Evolutionary conservation across 1,140 invertebrate species (phyloP), one percentile per base, ranked within the genome.

Genomic region (Paralvinella palmiformis): DNA sequence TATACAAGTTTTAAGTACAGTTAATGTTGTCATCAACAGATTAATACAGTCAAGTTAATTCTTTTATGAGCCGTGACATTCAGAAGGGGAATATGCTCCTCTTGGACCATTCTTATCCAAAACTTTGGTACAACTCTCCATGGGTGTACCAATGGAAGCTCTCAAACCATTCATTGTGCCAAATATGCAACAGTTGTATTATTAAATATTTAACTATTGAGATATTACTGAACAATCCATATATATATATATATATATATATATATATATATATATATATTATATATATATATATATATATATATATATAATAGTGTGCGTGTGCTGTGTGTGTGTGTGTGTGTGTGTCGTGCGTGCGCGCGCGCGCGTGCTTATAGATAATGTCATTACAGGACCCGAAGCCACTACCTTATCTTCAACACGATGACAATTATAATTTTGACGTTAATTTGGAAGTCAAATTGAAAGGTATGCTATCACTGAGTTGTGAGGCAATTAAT

Each of bases 31-130:
- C 13, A 13, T 6, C n/a, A 27, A 29, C 2, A 22, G 24, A 22
- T 44, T 15, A n/a, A 44, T 13, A n/a, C 37, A 44, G 13, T 52
- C 48, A 52, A 20, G 24, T 27, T 20, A 10, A 3, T 52, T n/a
- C n/a, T n/a, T 50, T 67, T 82, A 63, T 75, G 92, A 94, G 95
- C 7, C 85, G 96, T 59, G 96, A 99, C 77, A 94, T 98, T 67
- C 96, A 99, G 79, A 96, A 96, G 99, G 96, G 95, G 96, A 99
- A 79, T 99, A 98, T 75, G 86, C 96, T 1, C 96, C 96, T 0
- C 82, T 99, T n/a, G 96, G 96, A 1, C 96, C 96, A 15, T 99
- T 99, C 88, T 94, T 0, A 87, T 91, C 0, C 99, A 99, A 81
- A 98, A 93, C 83, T 83, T 98, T 59, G 94, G 91, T 1, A 98